Evolutionary conservation across 1,140 invertebrate species (phyloP).

Genomic region (Polypedilum vanderplanki): DNA sequence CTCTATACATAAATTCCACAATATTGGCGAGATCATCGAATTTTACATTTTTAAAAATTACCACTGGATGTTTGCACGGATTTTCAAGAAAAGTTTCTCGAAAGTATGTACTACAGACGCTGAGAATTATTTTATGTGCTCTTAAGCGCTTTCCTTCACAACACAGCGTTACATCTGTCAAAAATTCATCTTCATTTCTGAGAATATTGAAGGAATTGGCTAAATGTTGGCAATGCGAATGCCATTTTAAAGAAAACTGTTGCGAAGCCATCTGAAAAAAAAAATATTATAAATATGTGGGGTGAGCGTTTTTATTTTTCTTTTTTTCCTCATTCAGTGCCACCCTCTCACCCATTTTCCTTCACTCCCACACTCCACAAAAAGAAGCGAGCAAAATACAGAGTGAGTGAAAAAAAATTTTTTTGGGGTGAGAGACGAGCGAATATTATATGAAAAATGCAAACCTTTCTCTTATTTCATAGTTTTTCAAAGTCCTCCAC

Average conservation of each 20-base stretch:
- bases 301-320: neutral
- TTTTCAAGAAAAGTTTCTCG: slow-evolving; percentile 77
- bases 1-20: slow-evolving; percentile 79
- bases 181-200: slow-evolving; percentile 68
- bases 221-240: slow-evolving; percentile 66
- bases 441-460: neutral
- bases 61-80: slow-evolving; percentile 76
- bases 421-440: neutral
- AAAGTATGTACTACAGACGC: slow-evolving; percentile 76
- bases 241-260: slow-evolving; percentile 70
- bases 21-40: slow-evolving; percentile 73
- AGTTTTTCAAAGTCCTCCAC: neutral
- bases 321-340: neutral
- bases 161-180: slow-evolving; percentile 71
- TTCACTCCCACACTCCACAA: neutral
- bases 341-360: neutral
- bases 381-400: too few relatives aligned
- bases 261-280: slow-evolving; percentile 43
- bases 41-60: slow-evolving; percentile 77
- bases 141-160: slow-evolving; percentile 75
- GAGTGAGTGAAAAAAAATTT: neutral
- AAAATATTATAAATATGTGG: neutral
- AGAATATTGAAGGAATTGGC: slow-evolving; percentile 69
- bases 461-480: neutral
- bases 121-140: slow-evolving; percentile 78